phyloP scores from a whole-genome alignment of 2,888 invertebrate genomes.

The Entomobrya proxima region DNA sequence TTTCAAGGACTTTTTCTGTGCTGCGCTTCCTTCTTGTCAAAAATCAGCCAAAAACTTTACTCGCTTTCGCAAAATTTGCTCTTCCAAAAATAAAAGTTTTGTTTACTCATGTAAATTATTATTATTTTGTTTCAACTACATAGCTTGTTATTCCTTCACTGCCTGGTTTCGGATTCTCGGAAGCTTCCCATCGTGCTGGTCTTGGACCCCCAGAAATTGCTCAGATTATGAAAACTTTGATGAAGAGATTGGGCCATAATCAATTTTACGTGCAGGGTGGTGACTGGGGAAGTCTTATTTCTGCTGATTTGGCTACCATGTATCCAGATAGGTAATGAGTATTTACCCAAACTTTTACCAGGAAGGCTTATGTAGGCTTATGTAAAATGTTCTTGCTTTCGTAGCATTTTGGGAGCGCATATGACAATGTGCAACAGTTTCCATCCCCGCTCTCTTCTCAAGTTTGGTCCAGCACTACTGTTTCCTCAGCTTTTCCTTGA shows the following conservation, averaged over 20 bases:
- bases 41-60: slow-evolving; percentile 74
- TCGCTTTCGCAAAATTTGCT: not conserved
- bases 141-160: slow-evolving; percentile 79
- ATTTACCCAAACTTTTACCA: not conserved
- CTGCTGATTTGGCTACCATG: slow-evolving; percentile 77
- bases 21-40: not conserved
- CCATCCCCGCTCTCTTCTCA: slow-evolving; percentile 75
- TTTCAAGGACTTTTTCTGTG: not conserved
- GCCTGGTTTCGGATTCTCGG: slow-evolving; percentile 80
- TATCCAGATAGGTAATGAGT: slow-evolving; percentile 75
- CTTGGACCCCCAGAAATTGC: slow-evolving; percentile 73
- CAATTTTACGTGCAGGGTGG: slow-evolving; percentile 79
- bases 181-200: slow-evolving; percentile 78
- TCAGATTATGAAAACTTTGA: slow-evolving; percentile 77
- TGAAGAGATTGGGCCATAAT: slow-evolving; percentile 78
- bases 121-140: not conserved
- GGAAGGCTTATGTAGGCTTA: not conserved
- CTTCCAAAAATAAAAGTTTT: not conserved
- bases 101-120: not conserved
- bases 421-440: slow-evolving; percentile 81
- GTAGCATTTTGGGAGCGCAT: slow-evolving; percentile 81
- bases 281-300: slow-evolving; percentile 80
- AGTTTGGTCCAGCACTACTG: slow-evolving; percentile 75
- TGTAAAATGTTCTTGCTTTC: slow-evolving; percentile 52
- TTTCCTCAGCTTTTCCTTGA: slow-evolving; percentile 75